Base-by-base conservation (phyloP, 2,797 vertebrate species). In the Eurystomus glaucurus region DNA sequence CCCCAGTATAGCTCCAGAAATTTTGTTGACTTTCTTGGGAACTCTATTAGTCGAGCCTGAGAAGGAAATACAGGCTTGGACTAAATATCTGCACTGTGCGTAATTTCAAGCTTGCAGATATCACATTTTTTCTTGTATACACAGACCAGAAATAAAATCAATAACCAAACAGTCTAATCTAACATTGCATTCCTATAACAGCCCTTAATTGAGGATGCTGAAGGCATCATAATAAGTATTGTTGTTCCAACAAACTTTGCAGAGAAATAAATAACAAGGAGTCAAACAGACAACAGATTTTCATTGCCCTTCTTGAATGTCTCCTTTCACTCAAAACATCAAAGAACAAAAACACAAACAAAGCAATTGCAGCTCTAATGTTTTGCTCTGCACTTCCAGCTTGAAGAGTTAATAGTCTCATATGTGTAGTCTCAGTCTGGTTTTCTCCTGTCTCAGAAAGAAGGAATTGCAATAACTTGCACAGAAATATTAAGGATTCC, bases 401-500 rank as follows among this genome's bases (percentile, higher is more conserved):
- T 75, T 96, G 85, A 91, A 74, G 85, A 94, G 82, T 85, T 77
- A 91, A 93, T 83, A 45, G 1, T 58, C 69, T 95, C 76, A 45
- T 72, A 91, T 62, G 78, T 48, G 10, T 5, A 74, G n/a, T 37
- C 69, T 78, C 90, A 50, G 65, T 46, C 54, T 82, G 54, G 26
- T 92, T 76, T 58, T 35, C 68, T 88, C 29, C 61, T 68, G n/a
- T 57, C 90, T 92, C 77, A 69, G 50, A 54, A 61, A 68, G 52
- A 57, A 79, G 37, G 19, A 75, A 81, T 39, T 88, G 85, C 79
- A 96, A 50, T 90, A 93, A 90, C 54, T 61, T 74, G 43, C 69
- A 86, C 46, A 69, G 87, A 95, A 91, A 89, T 82, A 89, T 91
- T 89, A 92, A 62, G 62, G 74, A 86, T 85, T 92, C 68, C 29